Percentiles rank a stretch among this genome's conserved stretches.
Evolutionary conservation across 1,140 invertebrate species (phyloP).

Genomic region (Drosophila parabipectinata): DNA sequence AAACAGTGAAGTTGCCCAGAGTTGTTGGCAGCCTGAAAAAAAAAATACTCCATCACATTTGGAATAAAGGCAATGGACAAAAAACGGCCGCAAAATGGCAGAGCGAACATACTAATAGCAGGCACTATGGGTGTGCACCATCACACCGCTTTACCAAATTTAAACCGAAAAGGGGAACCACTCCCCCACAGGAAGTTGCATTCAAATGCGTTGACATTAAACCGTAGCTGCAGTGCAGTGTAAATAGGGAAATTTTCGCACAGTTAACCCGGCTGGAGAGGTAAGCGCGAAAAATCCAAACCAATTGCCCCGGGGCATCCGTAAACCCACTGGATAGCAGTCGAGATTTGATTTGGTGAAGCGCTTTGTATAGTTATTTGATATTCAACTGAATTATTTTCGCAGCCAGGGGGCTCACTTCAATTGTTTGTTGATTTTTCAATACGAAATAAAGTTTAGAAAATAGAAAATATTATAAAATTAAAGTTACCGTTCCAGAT

Average conservation of each 20-base stretch:
- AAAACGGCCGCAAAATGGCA: slow-evolving; percentile 45
- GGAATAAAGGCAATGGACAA: slow-evolving; percentile 64
- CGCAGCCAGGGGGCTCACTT: background rate
- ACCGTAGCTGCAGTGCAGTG: slow-evolving; percentile 53
- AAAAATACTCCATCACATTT: slow-evolving; percentile 41
- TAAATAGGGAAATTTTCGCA: slow-evolving; percentile 47
- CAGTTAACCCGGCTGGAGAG: slow-evolving; percentile 4
- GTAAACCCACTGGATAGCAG: background rate
- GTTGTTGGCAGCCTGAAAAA: slow-evolving; percentile 29
- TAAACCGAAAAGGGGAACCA: slow-evolving; percentile 60
- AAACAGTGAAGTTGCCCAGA: slow-evolving; percentile 47
- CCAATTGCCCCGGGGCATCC: slow-evolving; percentile 22
- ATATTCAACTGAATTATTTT: background rate
- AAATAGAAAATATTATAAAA: background rate
- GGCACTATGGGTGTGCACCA: slow-evolving; percentile 1
- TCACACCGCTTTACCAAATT: slow-evolving; percentile 53
- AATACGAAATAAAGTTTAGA: background rate
- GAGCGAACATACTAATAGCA: background rate
- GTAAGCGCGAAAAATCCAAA: slow-evolving; percentile 16
- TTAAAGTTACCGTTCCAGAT: too few relatives aligned
- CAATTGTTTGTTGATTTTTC: background rate
- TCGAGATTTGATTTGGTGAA: slow-evolving; percentile 13
- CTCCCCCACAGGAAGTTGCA: slow-evolving; percentile 51
- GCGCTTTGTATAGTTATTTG: background rate
- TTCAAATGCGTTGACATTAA: slow-evolving; percentile 53